Percentiles rank a stretch among this genome's conserved stretches.
phyloP scores from a whole-genome alignment of 2,888 invertebrate genomes.

The Andrena bucephala region DNA sequence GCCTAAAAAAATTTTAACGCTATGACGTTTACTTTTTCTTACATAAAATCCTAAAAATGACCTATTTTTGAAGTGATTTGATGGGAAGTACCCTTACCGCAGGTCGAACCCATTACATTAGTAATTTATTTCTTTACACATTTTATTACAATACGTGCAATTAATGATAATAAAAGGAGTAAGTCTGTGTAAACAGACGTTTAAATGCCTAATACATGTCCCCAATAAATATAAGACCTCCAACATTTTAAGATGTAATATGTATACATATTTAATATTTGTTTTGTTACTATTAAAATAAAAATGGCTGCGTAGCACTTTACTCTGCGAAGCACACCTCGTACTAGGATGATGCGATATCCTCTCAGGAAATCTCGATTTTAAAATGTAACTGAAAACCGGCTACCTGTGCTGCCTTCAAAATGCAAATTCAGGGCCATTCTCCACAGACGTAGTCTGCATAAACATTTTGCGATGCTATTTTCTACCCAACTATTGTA shows the following conservation, averaged over 20 bases:
- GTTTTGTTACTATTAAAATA: background rate
- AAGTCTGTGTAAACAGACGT: no score
- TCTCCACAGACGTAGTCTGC: slow-evolving; percentile 15
- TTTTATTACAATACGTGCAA: no score
- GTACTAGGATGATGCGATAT: background rate
- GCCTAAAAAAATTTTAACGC: no score
- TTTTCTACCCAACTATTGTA: background rate
- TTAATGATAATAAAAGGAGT: no score
- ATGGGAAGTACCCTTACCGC: no score
- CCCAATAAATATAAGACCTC: no score
- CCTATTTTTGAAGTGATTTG: no score
- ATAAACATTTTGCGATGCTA: slow-evolving; percentile 27
- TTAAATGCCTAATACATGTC: no score
- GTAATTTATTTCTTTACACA: no score
- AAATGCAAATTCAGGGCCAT: slow-evolving; percentile 31
- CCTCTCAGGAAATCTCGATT: slow-evolving; percentile 16
- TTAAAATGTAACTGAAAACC: slow-evolving; percentile 39
- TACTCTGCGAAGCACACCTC: slow-evolving; percentile 8
- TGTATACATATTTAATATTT: background rate
- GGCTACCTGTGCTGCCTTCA: background rate
- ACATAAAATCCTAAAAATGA: no score
- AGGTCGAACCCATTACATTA: no score
- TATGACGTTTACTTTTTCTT: no score
- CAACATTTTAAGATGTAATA: background rate
- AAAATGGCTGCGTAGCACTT: background rate